Base-by-base conservation (phyloP, 2,797 vertebrate species). In the Micrastur ruficollis region DNA sequence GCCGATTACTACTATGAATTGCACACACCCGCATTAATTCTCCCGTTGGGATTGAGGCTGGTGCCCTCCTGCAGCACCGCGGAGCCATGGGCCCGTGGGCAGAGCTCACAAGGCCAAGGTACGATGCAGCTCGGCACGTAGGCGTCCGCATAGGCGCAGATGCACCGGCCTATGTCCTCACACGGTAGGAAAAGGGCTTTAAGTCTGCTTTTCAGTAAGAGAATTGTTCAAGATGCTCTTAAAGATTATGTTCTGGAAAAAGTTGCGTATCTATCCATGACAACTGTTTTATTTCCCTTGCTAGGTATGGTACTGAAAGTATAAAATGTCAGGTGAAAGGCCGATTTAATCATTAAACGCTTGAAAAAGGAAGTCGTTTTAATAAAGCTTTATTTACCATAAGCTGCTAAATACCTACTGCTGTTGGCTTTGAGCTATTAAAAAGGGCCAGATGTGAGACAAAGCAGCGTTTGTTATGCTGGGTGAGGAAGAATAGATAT, bases 401-500 rank as follows among this genome's bases (percentile, higher is more conserved):
- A 90, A 96, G 97, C 97, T 97, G 95, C 93, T 96, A 94, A 96
- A 97, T 72, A 97, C 97, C 98, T 98, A 97, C 97, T 96, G 98
- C 97, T 98, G 96, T 94, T 96, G 96, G 93, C 97, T 97, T 94
- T 95, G 95, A 71, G 97, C 97, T 98, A 98, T 98, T 98, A 97
- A 94, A 98, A 97, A 95, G 97, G 79, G 97, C 98, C 98, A 98
- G 98, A 97, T 97, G 97, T 93, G 82, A 96, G 97, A 98, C 98
- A 98, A 98, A 98, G 98, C 97, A 93, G 94, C 93, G 91, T 98
- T 98, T 98, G 98, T 98, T 98, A 94, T 93, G 97, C 93, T 52
- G 95, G 97, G 92, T 89, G 93, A 97, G 96, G 97, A 97, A 98
- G 97, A 98, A 97, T 70, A 97, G 98, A 97, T 98, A 98, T 98